phyloP scores from a whole-genome alignment of 2,797 vertebrate genomes.

The Tokudaia muenninki region DNA sequence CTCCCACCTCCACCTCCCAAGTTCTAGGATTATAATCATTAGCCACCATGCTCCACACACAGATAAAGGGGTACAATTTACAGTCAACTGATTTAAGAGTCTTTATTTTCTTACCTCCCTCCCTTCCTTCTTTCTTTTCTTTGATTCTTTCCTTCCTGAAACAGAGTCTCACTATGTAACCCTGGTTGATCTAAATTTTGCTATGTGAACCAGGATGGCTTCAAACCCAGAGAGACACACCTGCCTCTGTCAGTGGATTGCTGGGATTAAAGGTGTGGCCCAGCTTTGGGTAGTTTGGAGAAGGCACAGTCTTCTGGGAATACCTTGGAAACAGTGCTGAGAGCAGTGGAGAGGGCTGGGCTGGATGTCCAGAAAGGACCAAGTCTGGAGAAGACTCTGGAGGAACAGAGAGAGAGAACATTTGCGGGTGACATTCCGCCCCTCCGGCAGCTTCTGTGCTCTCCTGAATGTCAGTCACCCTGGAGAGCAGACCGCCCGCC shows the following conservation, averaged over 20 bases:
- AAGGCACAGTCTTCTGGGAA: neutral
- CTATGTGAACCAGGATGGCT: neutral
- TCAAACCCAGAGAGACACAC: neutral
- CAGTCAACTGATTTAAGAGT: neutral
- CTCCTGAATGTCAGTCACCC: neutral
- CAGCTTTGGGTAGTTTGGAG: neutral
- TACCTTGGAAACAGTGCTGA: neutral
- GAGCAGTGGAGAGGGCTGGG: neutral
- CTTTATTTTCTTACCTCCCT: neutral
- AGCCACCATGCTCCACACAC: neutral
- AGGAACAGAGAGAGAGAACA: neutral
- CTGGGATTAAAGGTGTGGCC: neutral
- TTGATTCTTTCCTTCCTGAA: neutral
- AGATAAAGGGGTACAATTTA: too few relatives aligned
- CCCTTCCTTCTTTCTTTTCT: neutral
- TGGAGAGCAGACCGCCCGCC: neutral
- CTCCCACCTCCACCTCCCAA: neutral
- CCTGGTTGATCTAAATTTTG: neutral
- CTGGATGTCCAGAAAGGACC: neutral
- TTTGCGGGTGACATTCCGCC: fast-evolving
- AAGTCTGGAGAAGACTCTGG: neutral
- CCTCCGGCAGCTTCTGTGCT: neutral
- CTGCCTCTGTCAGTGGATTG: neutral
- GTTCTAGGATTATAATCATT: neutral
- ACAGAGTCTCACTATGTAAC: neutral